Evolutionary conservation across 2,797 vertebrate species (phyloP).

Genomic region (Cyprinella venusta): DNA sequence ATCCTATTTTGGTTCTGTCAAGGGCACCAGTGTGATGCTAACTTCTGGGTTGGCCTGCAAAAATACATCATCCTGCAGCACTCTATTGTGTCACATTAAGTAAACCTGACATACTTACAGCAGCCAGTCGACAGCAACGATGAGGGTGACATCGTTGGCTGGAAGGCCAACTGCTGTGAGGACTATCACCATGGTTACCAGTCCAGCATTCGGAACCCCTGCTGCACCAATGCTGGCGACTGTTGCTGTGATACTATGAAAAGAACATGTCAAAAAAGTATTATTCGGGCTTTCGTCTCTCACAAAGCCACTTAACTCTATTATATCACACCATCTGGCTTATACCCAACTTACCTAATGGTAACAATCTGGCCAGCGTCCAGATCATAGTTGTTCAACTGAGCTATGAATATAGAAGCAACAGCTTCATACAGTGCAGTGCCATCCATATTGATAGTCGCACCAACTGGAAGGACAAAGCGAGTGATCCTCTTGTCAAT

Average conservation of each 20-base stretch:
- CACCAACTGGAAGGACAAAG: slow-evolving; percentile 94
- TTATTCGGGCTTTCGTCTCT: slow-evolving; percentile 4
- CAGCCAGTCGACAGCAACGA: slow-evolving; percentile 98
- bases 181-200: slow-evolving; percentile 99
- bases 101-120: slow-evolving; percentile 83
- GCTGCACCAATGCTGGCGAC: slow-evolving; percentile 96
- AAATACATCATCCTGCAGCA: neutral
- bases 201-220: slow-evolving; percentile 93
- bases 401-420: slow-evolving; percentile 95
- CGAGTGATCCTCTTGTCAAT: slow-evolving; percentile 96
- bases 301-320: slow-evolving; percentile 14
- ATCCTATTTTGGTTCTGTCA: neutral
- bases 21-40: neutral
- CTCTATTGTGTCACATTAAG: neutral
- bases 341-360: slow-evolving; percentile 82
- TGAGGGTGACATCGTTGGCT: slow-evolving; percentile 91
- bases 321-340: neutral
- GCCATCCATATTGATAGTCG: slow-evolving; percentile 98
- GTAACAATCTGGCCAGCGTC: slow-evolving; percentile 92
- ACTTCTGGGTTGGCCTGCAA: neutral
- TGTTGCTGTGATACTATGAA: slow-evolving; percentile 91
- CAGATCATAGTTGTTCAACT: slow-evolving; percentile 88
- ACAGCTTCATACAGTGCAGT: slow-evolving; percentile 97
- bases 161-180: slow-evolving; percentile 94
- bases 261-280: slow-evolving; percentile 24